Base-by-base conservation (phyloP, 2,113 vertebrate species). In the Gadus macrocephalus region DNA sequence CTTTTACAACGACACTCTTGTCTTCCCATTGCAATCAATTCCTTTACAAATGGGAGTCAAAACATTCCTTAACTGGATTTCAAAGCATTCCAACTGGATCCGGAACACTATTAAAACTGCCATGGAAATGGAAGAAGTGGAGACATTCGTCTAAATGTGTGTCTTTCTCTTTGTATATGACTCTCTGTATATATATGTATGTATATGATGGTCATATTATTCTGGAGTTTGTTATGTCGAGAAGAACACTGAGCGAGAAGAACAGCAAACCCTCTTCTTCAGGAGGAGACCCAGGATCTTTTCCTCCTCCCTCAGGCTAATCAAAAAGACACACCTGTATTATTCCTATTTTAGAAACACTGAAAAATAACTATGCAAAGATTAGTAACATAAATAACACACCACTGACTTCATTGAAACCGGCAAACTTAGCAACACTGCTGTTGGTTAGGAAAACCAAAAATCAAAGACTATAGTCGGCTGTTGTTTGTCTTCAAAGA, bases 21-120 rank as follows among this genome's bases (percentile, higher is more conserved):
- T 81, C 73, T 78, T 83, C 85, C 64, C 71, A 0, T 89, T 86
- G 86, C 84, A 85, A 89, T 89, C 87, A 89, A 89, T 87, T 85
- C 35, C 78, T 78, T 86, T 87, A 81, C 84, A 61, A 61, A 65
- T 71, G 66, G 70, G 75, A 58, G 78, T 73, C 72, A 62, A 67
- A 73, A 74, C 75, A 74, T 81, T 85, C 85, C 82, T 86, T 85
- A 89, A 87, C 76, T 60, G 42, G 78, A 42, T 87, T 84, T 78
- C 82, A 80, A 85, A 87, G 78, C 75, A 78, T 83, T 67, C 75
- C 74, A 64, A 14, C 59, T 73, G 83, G 81, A 89, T 89, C 73
- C 81, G 81, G 78, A 83, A 71, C 56, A 70, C 56, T 73, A 77
- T 71, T 67, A 78, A 71, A 78, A 79, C 76, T 42, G 65, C 60